A percentile compares a stretch with the other conserved stretches of the same genome.
Conservation (phyloP, 2,113 vertebrate species). For the Paratilapia polleni region DNA sequence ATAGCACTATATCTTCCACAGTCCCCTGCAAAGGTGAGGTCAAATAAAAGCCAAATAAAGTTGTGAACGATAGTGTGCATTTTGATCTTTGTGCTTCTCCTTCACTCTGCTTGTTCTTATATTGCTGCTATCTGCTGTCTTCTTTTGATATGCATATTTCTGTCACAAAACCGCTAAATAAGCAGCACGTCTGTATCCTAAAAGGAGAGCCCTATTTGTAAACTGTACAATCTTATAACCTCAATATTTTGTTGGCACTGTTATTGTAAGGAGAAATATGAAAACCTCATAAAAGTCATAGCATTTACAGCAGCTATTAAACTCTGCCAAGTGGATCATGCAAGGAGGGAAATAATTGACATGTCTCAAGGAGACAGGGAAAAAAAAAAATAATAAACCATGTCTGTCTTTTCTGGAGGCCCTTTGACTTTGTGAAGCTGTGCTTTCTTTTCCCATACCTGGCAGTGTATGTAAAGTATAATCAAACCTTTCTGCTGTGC, state of each 20-base stretch:
- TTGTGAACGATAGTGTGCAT: not conserved
- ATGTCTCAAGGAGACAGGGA: slow-evolving; percentile 8
- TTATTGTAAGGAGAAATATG: slow-evolving; percentile 35
- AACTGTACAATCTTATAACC: slow-evolving; percentile 13
- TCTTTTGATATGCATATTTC: slow-evolving; percentile 12
- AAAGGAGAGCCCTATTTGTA: not conserved
- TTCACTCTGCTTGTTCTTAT: not conserved
- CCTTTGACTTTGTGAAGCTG: not conserved
- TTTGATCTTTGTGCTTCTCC: not conserved
- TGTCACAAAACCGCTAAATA: slow-evolving; percentile 18
- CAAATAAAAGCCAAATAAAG: not conserved
- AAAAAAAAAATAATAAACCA: slow-evolving; percentile 28
- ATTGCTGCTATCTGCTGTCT: not conserved
- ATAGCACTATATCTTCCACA: not conserved
- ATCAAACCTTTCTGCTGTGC: slow-evolving; percentile 22
- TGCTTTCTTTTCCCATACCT: not conserved
- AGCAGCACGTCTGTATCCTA: slow-evolving; percentile 3
- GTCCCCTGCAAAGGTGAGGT: not conserved
- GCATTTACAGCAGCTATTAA: slow-evolving; percentile 34
- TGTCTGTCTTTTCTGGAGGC: slow-evolving; percentile 12
- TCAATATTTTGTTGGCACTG: slow-evolving; percentile 17
- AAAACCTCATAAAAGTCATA: slow-evolving; percentile 17
- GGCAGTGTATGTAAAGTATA: slow-evolving; percentile 10
- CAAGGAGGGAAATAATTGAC: slow-evolving; percentile 35
- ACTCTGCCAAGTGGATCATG: slow-evolving; percentile 44